These are phyloP conservation scores for Dasypogon diadema DNA, from an alignment of 2,888 invertebrate species.

Conservation along the genomic window DNA sequence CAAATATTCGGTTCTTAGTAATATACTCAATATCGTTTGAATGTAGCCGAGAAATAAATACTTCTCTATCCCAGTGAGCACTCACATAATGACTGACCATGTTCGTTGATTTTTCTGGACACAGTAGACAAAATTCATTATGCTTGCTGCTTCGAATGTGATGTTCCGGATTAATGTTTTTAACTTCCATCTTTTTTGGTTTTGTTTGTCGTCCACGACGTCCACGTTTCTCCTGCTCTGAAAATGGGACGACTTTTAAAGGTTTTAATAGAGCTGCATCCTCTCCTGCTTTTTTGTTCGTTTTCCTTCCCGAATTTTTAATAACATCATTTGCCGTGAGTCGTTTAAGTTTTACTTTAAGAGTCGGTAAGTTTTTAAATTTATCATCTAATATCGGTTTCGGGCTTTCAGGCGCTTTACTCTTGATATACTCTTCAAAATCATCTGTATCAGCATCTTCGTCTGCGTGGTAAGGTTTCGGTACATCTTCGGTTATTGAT, in stretches of 20 bases:
- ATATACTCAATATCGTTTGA: not conserved
- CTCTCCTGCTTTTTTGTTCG: not conserved
- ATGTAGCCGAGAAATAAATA: conserved; percentile 13
- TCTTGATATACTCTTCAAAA: not conserved
- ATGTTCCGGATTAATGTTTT: conserved; percentile 20
- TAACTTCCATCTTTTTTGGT: not conserved
- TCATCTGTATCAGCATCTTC: conserved; percentile 34
- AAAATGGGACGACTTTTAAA: not conserved
- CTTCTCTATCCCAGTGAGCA: not conserved
- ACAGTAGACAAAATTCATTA: not conserved
- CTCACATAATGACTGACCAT: conserved; percentile 26
- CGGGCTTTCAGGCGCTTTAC: not conserved
- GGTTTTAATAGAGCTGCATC: conserved; percentile 7
- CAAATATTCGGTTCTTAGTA: not conserved
- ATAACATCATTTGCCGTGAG: not conserved
- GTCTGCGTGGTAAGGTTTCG: not conserved
- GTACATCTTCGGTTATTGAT: not conserved
- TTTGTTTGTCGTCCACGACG: not conserved
- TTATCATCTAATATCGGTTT: too few species aligned
- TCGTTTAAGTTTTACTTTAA: not conserved
- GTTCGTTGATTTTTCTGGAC: not conserved
- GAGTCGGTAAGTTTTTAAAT: not conserved
- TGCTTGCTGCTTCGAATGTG: not conserved
- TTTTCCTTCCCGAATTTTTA: not conserved
- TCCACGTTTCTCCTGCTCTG: not conserved